These are phyloP conservation scores for Colinus virginianus DNA, from an alignment of 2,113 vertebrate species.

Conservation along the genomic window DNA sequence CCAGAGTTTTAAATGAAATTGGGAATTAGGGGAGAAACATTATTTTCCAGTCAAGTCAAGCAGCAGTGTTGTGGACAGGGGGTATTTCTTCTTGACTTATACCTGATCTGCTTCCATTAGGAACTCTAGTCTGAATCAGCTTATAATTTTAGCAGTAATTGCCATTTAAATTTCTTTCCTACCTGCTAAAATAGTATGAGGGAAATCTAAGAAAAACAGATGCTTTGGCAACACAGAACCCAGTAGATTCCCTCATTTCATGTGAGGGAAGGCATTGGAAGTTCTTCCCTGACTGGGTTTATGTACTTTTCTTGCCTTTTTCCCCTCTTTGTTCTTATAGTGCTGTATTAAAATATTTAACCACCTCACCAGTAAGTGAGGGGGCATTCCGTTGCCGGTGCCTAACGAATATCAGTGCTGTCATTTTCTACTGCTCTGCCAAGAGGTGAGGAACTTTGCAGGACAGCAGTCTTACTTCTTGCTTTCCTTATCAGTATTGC, in stretches of 20 bases:
- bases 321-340: background rate
- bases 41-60: conserved; percentile 56
- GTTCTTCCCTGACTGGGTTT: background rate
- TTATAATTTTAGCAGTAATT: conserved; percentile 56
- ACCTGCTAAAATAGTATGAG: background rate
- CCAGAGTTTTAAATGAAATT: conserved; percentile 60
- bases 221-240: background rate
- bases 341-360: background rate
- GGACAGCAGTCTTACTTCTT: background rate
- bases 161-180: conserved; percentile 30
- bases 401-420: background rate
- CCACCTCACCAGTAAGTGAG: background rate
- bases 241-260: background rate
- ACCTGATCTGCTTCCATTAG: background rate
- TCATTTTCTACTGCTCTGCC: background rate
- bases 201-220: conserved; percentile 9
- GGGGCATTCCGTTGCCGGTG: background rate
- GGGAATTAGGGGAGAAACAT: conserved; percentile 49
- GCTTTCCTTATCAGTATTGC: background rate
- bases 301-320: background rate
- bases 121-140: conserved; percentile 2
- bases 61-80: conserved; percentile 15
- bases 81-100: conserved; percentile 41
- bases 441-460: background rate
- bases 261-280: background rate